These are phyloP conservation scores for Meiosimyza decipiens DNA, from an alignment of 2,888 invertebrate genomes.

Conservation along the genomic window DNA sequence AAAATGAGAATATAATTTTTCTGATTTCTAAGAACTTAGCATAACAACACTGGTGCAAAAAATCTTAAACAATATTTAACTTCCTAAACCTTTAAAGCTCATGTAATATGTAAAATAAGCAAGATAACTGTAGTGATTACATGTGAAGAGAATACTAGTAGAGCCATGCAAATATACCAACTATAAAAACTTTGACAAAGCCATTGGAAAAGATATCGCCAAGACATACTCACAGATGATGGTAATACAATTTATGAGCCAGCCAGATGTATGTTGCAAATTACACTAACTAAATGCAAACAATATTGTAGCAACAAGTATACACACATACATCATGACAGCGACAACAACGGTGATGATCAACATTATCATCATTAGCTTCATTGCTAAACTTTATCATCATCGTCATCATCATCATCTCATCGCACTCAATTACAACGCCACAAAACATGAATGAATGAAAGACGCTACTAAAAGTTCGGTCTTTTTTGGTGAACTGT, in stretches of 20 bases:
- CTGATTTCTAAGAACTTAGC: too few relatives aligned
- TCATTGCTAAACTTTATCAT: not conserved
- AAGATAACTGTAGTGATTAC: constrained; percentile 28
- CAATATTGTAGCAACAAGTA: constrained; percentile 4
- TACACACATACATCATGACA: constrained; percentile 3
- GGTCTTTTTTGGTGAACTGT: constrained; percentile 15
- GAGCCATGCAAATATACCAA: not conserved
- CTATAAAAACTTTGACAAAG: not conserved
- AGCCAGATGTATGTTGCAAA: constrained; percentile 9
- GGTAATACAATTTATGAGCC: constrained; percentile 27
- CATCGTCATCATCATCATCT: constrained; percentile 15
- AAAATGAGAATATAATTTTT: too few relatives aligned
- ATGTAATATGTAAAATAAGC: constrained; percentile 26
- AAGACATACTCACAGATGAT: not conserved
- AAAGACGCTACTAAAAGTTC: not conserved
- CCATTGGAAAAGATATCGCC: not conserved
- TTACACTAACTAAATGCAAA: constrained; percentile 19
- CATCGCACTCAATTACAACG: constrained; percentile 31
- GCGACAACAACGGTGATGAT: not conserved
- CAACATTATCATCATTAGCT: constrained; percentile 11
- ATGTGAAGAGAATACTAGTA: too few relatives aligned
- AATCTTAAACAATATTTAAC: too few relatives aligned
- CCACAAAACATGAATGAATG: constrained; percentile 26
- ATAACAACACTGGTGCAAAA: too few relatives aligned
- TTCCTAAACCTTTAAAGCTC: not conserved